Evolutionary conservation across 2,888 invertebrate genomes (phyloP).

Genomic region (Stenchaetothrips biformis): DNA sequence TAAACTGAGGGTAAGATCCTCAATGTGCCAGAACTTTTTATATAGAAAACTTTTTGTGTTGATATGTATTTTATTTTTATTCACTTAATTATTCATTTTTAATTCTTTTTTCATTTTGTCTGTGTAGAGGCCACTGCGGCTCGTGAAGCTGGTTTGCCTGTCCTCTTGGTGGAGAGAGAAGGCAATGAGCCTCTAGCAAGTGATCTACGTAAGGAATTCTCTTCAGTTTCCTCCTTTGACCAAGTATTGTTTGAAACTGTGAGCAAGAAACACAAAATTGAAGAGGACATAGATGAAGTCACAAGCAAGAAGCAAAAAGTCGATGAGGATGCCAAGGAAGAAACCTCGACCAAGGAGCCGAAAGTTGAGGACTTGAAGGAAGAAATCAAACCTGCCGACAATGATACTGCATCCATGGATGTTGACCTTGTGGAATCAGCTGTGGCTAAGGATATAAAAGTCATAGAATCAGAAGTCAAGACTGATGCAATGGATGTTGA

Average conservation of each 20-base stretch:
- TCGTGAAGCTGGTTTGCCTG: constrained; percentile 62
- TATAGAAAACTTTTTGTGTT: neutral
- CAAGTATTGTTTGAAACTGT: constrained; percentile 47
- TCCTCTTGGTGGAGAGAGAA: constrained; percentile 67
- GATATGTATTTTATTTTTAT: constrained; percentile 29
- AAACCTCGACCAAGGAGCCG: neutral
- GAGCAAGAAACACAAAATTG: constrained; percentile 32
- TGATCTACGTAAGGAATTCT: constrained; percentile 53
- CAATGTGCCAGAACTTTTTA: no score
- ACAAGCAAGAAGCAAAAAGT: constrained; percentile 24
- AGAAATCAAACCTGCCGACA: constrained; percentile 20
- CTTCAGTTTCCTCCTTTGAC: constrained; percentile 57
- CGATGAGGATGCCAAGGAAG: constrained; percentile 15
- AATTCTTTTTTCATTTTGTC: constrained; percentile 29
- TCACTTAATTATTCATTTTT: constrained; percentile 32
- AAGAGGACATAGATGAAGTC: constrained; percentile 22
- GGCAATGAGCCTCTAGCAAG: constrained; percentile 69
- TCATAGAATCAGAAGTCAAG: neutral
- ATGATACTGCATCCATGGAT: constrained; percentile 42
- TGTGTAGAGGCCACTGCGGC: constrained; percentile 80
- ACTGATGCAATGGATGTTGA: constrained; percentile 35
- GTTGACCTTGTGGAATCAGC: constrained; percentile 41
- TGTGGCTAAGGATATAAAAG: constrained; percentile 39
- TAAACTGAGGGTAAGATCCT: neutral
- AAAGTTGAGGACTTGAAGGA: constrained; percentile 28